These are phyloP conservation scores for Maconellicoccus hirsutus DNA, from an alignment of 1,140 invertebrate species.

Conservation along the genomic window DNA sequence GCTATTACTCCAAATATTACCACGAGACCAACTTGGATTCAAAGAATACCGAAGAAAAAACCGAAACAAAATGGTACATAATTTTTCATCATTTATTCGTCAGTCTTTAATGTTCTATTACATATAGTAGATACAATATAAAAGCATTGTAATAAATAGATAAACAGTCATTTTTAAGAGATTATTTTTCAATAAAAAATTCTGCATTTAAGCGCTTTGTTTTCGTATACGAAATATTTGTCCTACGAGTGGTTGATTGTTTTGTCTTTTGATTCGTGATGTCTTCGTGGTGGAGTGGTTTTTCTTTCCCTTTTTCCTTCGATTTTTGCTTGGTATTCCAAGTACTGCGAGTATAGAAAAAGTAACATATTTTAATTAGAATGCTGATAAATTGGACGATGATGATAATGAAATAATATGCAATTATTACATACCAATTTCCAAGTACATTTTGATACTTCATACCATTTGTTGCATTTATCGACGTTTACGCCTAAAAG, in stretches of 20 bases:
- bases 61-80: background rate
- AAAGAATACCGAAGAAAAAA: constrained; percentile 14
- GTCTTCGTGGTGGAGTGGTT: background rate
- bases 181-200: background rate
- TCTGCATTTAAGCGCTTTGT: background rate
- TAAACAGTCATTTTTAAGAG: background rate
- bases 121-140: background rate
- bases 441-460: background rate
- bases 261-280: background rate
- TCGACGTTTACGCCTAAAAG: background rate
- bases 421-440: too few species aligned
- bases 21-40: constrained; percentile 6
- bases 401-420: too few species aligned
- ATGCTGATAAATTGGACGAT: too few species aligned
- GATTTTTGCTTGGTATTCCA: background rate
- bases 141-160: background rate
- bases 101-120: background rate
- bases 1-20: background rate
- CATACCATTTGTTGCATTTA: background rate
- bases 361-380: too few species aligned
- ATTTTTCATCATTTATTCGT: background rate
- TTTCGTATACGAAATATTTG: background rate
- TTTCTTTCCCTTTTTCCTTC: background rate
- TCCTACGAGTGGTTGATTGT: background rate
- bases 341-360: background rate